phyloP scores from a whole-genome alignment of 2,113 vertebrate species.

The Triplophysa siluroides region DNA sequence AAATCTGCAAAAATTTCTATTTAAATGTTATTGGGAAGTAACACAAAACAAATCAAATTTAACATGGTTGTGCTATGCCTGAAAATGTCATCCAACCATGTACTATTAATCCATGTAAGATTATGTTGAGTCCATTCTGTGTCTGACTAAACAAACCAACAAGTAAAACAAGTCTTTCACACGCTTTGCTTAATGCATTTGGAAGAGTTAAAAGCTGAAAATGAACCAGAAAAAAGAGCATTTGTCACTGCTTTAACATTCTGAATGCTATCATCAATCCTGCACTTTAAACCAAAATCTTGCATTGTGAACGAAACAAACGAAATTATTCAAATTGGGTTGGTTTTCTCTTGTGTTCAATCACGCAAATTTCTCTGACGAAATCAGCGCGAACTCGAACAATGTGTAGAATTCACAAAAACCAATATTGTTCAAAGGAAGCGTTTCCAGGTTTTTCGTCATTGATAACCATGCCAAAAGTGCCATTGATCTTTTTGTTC shows the following conservation, averaged over 20 bases:
- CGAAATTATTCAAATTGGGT: slow-evolving; percentile 69
- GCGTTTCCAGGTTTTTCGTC: slow-evolving; percentile 64
- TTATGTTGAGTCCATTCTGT: slow-evolving; percentile 67
- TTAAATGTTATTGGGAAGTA: no score
- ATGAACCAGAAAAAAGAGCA: slow-evolving; percentile 62
- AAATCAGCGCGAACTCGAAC: slow-evolving; percentile 58
- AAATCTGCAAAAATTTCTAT: no score
- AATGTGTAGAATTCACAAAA: slow-evolving; percentile 70
- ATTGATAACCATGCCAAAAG: slow-evolving; percentile 66
- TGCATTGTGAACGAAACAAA: slow-evolving; percentile 61
- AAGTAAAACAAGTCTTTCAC: slow-evolving; percentile 68
- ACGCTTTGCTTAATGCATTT: slow-evolving; percentile 59
- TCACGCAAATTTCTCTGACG: slow-evolving; percentile 62
- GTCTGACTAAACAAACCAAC: slow-evolving; percentile 59
- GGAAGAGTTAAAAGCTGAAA: slow-evolving; percentile 63
- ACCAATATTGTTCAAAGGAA: slow-evolving; percentile 66
- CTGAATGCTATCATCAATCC: slow-evolving; percentile 60
- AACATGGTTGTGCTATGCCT: not conserved
- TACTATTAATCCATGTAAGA: slow-evolving; percentile 37
- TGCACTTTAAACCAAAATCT: slow-evolving; percentile 61
- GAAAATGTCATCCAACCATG: not conserved
- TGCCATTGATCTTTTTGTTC: slow-evolving; percentile 72
- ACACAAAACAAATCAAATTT: not conserved
- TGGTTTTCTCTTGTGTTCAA: slow-evolving; percentile 64
- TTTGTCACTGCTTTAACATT: slow-evolving; percentile 64